These are phyloP conservation scores for Drosophila micromelanica DNA, from an alignment of 1,140 invertebrate species.

Conservation along the genomic window DNA sequence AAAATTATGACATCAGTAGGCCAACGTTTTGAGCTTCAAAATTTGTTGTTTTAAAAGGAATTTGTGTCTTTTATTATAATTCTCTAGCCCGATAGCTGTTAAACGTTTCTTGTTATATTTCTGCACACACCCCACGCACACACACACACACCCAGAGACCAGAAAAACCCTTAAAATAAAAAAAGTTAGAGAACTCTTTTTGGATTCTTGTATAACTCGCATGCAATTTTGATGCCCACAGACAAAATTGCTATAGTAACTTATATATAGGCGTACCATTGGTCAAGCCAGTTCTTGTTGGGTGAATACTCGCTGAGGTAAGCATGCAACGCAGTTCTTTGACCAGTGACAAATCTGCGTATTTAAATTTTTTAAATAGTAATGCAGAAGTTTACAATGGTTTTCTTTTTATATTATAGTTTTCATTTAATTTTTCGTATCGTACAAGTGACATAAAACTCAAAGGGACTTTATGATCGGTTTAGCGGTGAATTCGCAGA, in stretches of 20 bases:
- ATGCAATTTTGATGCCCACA: conserved; percentile 1
- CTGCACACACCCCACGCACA: conserved; percentile 17
- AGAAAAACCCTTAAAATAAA: not conserved
- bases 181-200: not conserved
- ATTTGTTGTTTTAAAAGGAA: conserved; percentile 11
- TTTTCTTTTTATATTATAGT: conserved; percentile 34
- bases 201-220: not conserved
- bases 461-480: not conserved
- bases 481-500: not conserved
- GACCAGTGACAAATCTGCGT: conserved; percentile 39
- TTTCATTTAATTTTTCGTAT: conserved; percentile 40
- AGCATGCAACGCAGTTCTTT: not conserved
- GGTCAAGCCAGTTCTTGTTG: not conserved
- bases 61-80: conserved; percentile 10
- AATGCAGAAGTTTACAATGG: conserved; percentile 15
- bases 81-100: conserved; percentile 22
- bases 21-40: conserved; percentile 18
- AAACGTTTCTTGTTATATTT: conserved; percentile 31
- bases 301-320: conserved; percentile 1
- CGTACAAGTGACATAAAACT: conserved; percentile 19
- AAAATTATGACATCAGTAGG: conserved; percentile 5
- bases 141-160: conserved; percentile 1
- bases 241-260: not conserved
- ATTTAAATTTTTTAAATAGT: conserved; percentile 38
- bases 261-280: not conserved